These are phyloP conservation scores for Catostylus mosaicus DNA, from an alignment of 30 jellyfish, hydroid and myxozoan species.

Conservation along the genomic window DNA sequence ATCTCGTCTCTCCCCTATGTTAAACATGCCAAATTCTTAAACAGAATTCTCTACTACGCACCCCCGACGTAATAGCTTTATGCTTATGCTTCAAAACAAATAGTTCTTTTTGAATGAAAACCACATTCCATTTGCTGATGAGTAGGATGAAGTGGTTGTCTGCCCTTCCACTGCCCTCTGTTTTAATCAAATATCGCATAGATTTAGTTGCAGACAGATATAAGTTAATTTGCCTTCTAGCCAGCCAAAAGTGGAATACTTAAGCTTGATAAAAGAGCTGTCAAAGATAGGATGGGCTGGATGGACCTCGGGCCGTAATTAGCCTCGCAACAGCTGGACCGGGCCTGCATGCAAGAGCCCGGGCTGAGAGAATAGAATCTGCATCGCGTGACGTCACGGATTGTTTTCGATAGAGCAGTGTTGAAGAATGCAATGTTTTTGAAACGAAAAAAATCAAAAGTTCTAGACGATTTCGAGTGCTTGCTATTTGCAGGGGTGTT, in stretches of 20 bases:
- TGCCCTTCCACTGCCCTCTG: neutral
- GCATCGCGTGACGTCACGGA: too few relatives aligned
- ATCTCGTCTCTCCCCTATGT: neutral
- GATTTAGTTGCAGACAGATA: conserved; percentile 4
- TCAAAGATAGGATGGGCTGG: neutral
- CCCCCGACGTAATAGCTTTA: neutral
- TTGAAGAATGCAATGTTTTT: too few relatives aligned
- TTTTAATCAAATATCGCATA: neutral
- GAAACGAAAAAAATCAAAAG: too few relatives aligned
- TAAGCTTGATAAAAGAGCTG: neutral
- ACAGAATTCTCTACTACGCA: neutral
- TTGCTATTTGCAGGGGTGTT: too few relatives aligned
- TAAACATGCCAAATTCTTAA: neutral
- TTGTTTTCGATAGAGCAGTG: too few relatives aligned
- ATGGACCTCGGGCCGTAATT: too few relatives aligned
- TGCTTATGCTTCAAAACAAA: conserved; percentile 11
- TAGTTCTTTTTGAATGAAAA: conserved; percentile 42
- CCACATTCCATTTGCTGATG: conserved; percentile 20
- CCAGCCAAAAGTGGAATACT: neutral
- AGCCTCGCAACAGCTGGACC: too few relatives aligned
- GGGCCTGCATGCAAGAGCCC: too few relatives aligned
- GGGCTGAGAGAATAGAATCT: too few relatives aligned
- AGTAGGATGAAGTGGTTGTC: neutral
- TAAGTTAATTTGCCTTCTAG: neutral
- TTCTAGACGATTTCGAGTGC: too few relatives aligned